Percentiles rank a stretch among this genome's conserved stretches.
Evolutionary conservation across 2,797 vertebrate genomes (phyloP).

Genomic region (Rousettus madagascariensis): DNA sequence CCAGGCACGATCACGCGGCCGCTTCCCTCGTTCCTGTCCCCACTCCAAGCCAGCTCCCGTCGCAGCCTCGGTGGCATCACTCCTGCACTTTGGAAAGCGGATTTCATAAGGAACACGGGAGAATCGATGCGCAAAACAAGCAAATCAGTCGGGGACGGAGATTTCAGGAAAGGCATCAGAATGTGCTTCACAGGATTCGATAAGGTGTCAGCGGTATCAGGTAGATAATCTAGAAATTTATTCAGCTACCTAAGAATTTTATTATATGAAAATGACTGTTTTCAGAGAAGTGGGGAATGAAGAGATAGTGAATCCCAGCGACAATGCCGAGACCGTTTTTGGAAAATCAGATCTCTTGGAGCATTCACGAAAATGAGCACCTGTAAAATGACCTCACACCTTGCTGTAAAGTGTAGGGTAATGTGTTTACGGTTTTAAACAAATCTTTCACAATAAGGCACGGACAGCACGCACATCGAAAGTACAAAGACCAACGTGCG

Average conservation of each 20-base stretch:
- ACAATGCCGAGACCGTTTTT: background rate
- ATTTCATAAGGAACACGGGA: background rate
- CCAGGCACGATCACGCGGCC: fast-evolving
- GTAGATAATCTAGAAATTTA: background rate
- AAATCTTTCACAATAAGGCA: background rate
- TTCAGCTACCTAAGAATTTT: too few species aligned
- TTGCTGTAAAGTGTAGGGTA: background rate
- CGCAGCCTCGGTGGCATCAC: too few species aligned
- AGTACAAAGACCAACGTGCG: background rate
- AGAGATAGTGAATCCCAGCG: background rate
- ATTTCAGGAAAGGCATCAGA: background rate
- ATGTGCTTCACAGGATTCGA: background rate
- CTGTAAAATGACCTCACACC: background rate
- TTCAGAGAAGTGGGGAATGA: background rate
- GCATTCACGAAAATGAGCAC: background rate
- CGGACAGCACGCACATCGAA: background rate
- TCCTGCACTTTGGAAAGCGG: background rate
- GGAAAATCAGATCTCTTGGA: background rate
- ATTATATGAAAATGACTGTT: background rate
- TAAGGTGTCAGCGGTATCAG: background rate
- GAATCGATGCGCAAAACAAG: background rate
- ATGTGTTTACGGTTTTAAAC: background rate
- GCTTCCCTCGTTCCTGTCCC: background rate
- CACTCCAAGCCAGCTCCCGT: background rate
- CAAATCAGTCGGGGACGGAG: background rate